Base-by-base conservation (phyloP, 1,140 invertebrate genomes). In the Pseudoatta argentina region DNA sequence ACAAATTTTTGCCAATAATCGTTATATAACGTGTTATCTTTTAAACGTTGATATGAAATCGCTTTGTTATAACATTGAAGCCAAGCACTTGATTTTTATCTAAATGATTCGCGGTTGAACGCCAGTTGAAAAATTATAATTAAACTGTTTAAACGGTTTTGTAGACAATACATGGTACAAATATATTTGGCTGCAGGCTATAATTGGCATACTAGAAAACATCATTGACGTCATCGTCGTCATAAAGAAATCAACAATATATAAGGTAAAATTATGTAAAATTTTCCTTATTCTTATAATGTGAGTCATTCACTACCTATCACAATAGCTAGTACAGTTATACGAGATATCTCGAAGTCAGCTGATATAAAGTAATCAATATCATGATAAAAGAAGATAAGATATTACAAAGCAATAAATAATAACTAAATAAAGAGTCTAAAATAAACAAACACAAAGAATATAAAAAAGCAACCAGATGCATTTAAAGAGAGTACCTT, bases 31-130 rank as follows among this genome's bases (percentile, higher is more conserved):
- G 5, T 10, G 5, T 59, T 27, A 39, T 81, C 16, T 59, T 71
- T 27, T 14, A 5, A 44, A 24, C 51, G 4, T 44, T 79, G 77
- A 81, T 71, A 71, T 8, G 51, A 57, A 71, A 67, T 44, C 53
- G 0, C 3, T 7, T 59, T 57, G 4, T 30, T 59, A 81, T 16
- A 12, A 1, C 1, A n/a, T 30, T 1, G 6, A 66, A 16, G 27
- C 5, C 8, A 39, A 55, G 2, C 14, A 66, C n/a, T 79, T 53
- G 63, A 67, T 30, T 66, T 48, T 78, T n/a, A 64, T 66, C 24
- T 27, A 21, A 1, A 66, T 2, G 7, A 44, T 5, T 67, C n/a
- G 0, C 3, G 30, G 5, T 78, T 21, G 12, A 34, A 59, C 3
- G 5, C 3, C 61, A 53, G 53, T 71, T 55, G 16, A 57, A 3